phyloP scores from a whole-genome alignment of 1,140 invertebrate species.

The Pseudomyrmex sp. region DNA sequence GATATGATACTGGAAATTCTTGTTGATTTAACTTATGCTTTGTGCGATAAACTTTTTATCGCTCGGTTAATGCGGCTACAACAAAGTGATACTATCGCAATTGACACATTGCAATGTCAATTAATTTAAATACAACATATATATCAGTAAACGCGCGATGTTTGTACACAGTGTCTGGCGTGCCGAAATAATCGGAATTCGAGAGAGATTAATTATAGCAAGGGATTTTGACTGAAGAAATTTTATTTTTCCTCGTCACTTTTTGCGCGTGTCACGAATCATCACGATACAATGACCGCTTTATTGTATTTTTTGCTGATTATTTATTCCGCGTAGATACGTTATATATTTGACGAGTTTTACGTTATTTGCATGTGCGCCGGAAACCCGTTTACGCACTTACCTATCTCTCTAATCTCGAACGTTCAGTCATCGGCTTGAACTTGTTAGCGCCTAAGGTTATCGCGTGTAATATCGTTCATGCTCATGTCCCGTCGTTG shows the following conservation, averaged over 20 bases:
- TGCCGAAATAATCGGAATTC: background rate
- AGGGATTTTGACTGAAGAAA: constrained; percentile 17
- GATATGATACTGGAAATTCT: constrained; percentile 37
- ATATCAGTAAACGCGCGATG: background rate
- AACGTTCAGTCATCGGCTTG: constrained; percentile 74
- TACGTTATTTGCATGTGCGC: constrained; percentile 46
- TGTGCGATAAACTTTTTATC: constrained; percentile 44
- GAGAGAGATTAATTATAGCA: background rate
- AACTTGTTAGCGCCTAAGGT: constrained; percentile 79
- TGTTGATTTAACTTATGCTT: constrained; percentile 44
- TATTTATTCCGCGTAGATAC: background rate
- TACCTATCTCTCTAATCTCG: constrained; percentile 78
- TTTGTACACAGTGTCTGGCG: background rate
- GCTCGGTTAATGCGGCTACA: constrained; percentile 28
- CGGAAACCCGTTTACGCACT: constrained; percentile 65
- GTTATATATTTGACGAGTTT: background rate
- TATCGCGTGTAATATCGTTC: constrained; percentile 75
- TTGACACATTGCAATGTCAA: constrained; percentile 55
- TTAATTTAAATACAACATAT: constrained; percentile 50
- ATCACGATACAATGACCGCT: background rate
- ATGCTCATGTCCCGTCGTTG: constrained; percentile 69
- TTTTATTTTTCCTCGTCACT: background rate
- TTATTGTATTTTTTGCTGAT: background rate
- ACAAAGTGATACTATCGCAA: constrained; percentile 51
- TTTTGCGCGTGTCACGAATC: background rate